Conservation (phyloP, 2,888 invertebrate species). For the Lottia scabra region DNA sequence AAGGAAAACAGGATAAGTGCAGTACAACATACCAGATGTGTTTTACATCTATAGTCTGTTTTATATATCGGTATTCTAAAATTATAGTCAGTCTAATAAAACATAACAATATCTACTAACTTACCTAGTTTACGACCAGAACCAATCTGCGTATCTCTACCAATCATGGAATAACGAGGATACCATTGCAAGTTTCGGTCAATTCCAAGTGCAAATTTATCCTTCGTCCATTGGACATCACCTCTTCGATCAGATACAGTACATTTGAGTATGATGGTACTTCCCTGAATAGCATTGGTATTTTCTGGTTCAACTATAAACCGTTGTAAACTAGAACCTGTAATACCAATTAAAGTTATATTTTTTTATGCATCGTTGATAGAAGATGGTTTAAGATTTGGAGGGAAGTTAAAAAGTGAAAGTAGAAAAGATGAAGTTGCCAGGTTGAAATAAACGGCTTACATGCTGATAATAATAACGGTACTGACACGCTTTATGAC, state of each 20-base stretch:
- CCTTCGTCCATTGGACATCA: constrained; percentile 95
- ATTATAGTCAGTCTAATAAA: no score
- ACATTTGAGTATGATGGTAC: constrained; percentile 89
- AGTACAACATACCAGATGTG: no score
- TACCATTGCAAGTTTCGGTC: constrained; percentile 91
- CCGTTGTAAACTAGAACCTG: constrained; percentile 76
- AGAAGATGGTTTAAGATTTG: neutral
- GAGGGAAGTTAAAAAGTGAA: neutral
- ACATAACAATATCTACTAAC: constrained; percentile 1
- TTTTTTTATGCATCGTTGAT: constrained; percentile 1
- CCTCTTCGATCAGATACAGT: constrained; percentile 90
- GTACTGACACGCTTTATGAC: neutral
- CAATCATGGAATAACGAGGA: constrained; percentile 95
- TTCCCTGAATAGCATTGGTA: constrained; percentile 89
- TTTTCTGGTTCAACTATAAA: constrained; percentile 94
- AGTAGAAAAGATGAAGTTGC: neutral
- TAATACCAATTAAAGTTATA: constrained; percentile 18
- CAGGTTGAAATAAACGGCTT: neutral
- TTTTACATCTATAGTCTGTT: no score
- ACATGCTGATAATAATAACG: constrained; percentile 1
- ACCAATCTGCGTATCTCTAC: constrained; percentile 73
- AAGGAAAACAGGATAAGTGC: no score
- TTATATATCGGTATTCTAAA: no score
- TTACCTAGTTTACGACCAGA: constrained; percentile 31
- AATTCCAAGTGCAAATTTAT: constrained; percentile 93